phyloP scores from a whole-genome alignment of 2,888 invertebrate genomes.

The Beris morrisii region DNA sequence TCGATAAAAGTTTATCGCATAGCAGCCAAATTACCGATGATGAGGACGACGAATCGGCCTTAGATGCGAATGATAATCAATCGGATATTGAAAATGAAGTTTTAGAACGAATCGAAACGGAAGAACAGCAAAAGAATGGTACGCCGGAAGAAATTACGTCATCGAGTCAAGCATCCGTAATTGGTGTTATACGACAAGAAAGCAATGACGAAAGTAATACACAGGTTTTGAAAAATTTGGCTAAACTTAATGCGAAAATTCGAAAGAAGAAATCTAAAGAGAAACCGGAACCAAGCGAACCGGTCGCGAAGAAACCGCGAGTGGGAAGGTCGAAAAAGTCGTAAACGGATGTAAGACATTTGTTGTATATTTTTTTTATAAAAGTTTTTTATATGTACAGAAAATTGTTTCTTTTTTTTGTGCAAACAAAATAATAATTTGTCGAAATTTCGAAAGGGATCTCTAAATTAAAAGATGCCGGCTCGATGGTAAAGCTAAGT shows the following conservation, averaged over 20 bases:
- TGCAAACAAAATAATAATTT: too few relatives aligned
- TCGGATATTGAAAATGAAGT: slow-evolving; percentile 16
- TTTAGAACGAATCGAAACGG: background rate
- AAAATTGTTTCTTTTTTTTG: too few relatives aligned
- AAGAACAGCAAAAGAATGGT: slow-evolving; percentile 6
- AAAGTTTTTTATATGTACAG: too few relatives aligned
- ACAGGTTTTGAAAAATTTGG: slow-evolving; percentile 46
- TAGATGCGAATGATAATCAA: slow-evolving; percentile 13
- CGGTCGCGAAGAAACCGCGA: slow-evolving; percentile 2
- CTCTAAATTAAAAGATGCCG: too few relatives aligned
- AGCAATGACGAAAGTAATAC: slow-evolving; percentile 40
- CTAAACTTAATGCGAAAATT: slow-evolving; percentile 45
- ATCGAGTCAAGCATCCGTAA: background rate
- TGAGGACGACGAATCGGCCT: slow-evolving; percentile 36
- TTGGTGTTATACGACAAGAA: slow-evolving; percentile 25
- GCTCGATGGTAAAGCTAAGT: too few relatives aligned
- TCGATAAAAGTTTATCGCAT: slow-evolving; percentile 56
- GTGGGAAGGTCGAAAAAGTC: slow-evolving; percentile 7
- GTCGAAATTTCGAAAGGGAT: too few relatives aligned
- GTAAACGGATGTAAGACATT: background rate
- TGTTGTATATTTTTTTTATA: too few relatives aligned
- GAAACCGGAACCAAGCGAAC: background rate
- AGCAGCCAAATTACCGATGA: slow-evolving; percentile 46
- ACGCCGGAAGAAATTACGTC: background rate
- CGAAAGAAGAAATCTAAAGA: slow-evolving; percentile 42